Percentiles rank a stretch among this genome's conserved stretches.
Evolutionary conservation across 2,888 invertebrate genomes (phyloP).

Genomic region (Nycteola revayana): DNA sequence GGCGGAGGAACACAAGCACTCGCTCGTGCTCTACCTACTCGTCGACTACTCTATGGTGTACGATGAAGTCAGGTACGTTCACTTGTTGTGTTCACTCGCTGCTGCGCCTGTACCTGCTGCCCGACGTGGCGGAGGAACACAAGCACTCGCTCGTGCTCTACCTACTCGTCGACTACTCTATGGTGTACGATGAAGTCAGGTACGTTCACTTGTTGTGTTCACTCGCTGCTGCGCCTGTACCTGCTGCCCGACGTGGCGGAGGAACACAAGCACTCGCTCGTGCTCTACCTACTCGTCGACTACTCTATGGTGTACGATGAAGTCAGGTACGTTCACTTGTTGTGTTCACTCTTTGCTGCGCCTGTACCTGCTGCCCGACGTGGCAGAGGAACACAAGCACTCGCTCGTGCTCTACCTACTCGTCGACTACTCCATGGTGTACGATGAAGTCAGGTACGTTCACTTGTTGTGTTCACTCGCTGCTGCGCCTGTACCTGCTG

Average conservation of each 20-base stretch:
- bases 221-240: conserved; percentile 89
- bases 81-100: too few species aligned
- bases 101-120: conserved; percentile 87
- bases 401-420: conserved; percentile 90
- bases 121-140: conserved; percentile 83
- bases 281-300: conserved; percentile 92
- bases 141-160: conserved; percentile 93
- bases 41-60: conserved; percentile 89
- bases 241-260: conserved; percentile 85
- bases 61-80: conserved; percentile 78
- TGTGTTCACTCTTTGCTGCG: conserved; percentile 89
- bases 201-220: too few species aligned
- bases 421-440: conserved; percentile 88
- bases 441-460: conserved; percentile 82
- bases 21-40: conserved; percentile 90
- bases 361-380: conserved; percentile 86
- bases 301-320: conserved; percentile 87
- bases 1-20: conserved; percentile 87
- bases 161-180: conserved; percentile 90
- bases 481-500: conserved; percentile 88
- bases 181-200: conserved; percentile 84
- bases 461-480: too few species aligned
- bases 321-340: conserved; percentile 70
- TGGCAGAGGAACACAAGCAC: conserved; percentile 87
- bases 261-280: conserved; percentile 88